These are phyloP conservation scores for Eueides isabella DNA, from an alignment of 1,140 invertebrate genomes.

Conservation along the genomic window DNA sequence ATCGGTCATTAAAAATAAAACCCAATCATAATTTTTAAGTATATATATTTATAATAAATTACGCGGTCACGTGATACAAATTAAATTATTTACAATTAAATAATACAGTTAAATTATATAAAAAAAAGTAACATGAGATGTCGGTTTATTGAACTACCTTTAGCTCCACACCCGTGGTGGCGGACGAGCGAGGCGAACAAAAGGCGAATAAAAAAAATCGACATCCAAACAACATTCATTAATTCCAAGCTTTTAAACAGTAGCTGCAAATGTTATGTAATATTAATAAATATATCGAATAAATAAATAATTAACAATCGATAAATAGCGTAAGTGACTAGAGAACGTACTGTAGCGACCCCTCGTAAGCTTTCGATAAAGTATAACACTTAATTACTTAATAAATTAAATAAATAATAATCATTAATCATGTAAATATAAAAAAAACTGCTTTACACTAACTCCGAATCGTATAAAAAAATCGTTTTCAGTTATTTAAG, in stretches of 20 bases:
- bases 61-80: constrained; percentile 77
- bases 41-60: constrained; percentile 81
- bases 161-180: constrained; percentile 60
- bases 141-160: constrained; percentile 30
- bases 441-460: constrained; percentile 71
- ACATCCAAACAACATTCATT: constrained; percentile 62
- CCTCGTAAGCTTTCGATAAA: constrained; percentile 75
- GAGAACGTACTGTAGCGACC: constrained; percentile 62
- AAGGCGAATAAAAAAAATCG: constrained; percentile 26
- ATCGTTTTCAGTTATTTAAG: constrained; percentile 61
- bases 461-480: constrained; percentile 77
- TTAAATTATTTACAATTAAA: constrained; percentile 79
- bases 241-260: constrained; percentile 70
- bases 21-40: constrained; percentile 55
- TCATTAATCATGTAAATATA: constrained; percentile 37
- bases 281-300: constrained; percentile 58
- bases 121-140: constrained; percentile 65
- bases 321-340: constrained; percentile 75
- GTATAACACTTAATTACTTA: constrained; percentile 79
- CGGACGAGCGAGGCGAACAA: constrained; percentile 45
- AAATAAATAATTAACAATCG: constrained; percentile 63
- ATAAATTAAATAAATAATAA: constrained; percentile 75
- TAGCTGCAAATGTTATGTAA: constrained; percentile 55
- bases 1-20: not conserved
- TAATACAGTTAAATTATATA: constrained; percentile 78